These are phyloP conservation scores for Leptopilina syphax DNA, from an alignment of 2,888 invertebrate species.

Conservation along the genomic window DNA sequence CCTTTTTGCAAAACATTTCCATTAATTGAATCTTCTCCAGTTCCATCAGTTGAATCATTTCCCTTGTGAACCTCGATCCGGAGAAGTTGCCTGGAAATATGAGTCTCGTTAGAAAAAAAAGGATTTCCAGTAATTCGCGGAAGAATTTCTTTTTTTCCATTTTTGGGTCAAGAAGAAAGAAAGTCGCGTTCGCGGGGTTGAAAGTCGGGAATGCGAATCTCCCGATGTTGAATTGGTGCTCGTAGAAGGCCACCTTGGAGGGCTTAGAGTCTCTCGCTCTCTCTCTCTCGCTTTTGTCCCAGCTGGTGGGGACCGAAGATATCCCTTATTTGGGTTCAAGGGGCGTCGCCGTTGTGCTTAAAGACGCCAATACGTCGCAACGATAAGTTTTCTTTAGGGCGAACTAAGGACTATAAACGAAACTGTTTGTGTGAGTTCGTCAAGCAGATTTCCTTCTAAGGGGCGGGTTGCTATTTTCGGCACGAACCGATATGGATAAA, in stretches of 20 bases:
- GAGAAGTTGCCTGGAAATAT: background rate
- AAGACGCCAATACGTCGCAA: constrained; percentile 60
- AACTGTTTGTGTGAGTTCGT: constrained; percentile 55
- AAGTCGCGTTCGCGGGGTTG: constrained; percentile 59
- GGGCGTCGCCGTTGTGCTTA: constrained; percentile 66
- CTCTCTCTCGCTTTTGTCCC: background rate
- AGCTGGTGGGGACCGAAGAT: constrained; percentile 62
- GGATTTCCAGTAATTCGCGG: background rate
- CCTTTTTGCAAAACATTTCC: background rate
- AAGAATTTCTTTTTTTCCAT: background rate
- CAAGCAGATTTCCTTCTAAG: constrained; percentile 75
- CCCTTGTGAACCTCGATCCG: background rate
- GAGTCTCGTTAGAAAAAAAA: constrained; percentile 4
- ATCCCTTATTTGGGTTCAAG: constrained; percentile 73
- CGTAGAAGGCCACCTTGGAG: constrained; percentile 40
- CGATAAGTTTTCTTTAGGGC: constrained; percentile 64
- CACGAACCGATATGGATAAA: constrained; percentile 76
- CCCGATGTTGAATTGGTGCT: constrained; percentile 54
- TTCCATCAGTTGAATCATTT: background rate
- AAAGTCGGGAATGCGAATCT: constrained; percentile 61
- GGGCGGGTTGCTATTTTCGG: constrained; percentile 76
- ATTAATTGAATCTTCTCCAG: background rate
- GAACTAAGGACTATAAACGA: constrained; percentile 64
- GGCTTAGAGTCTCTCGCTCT: constrained; percentile 21
- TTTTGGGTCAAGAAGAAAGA: constrained; percentile 25